A percentile compares a stretch with the other conserved stretches of the same genome.
Evolutionary conservation across 2,888 invertebrate genomes (phyloP).

Genomic region (Microplitis deprimator): DNA sequence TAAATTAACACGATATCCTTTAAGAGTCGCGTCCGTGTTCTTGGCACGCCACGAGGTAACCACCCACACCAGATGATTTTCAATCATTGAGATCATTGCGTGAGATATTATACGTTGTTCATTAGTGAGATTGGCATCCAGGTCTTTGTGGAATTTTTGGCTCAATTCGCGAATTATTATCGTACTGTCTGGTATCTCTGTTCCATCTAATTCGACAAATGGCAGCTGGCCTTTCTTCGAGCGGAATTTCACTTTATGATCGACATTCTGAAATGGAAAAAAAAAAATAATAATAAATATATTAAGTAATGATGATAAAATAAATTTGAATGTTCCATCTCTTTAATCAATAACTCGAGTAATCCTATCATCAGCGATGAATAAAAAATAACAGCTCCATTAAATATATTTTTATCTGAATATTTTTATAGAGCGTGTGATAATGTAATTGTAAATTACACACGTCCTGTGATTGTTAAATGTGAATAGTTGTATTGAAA

Average conservation of each 20-base stretch:
- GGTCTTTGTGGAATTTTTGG: conserved; percentile 85
- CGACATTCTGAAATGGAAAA: conserved; percentile 84
- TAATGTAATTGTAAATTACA: neutral
- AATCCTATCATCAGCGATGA: conserved; percentile 3
- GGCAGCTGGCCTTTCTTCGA: conserved; percentile 96
- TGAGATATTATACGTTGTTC: conserved; percentile 92
- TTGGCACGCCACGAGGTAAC: conserved; percentile 93
- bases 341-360: conserved; percentile 16
- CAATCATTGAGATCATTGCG: conserved; percentile 95
- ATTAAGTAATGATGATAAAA: neutral
- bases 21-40: conserved; percentile 87
- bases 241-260: conserved; percentile 93
- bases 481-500: conserved; percentile 5
- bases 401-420: conserved; percentile 1
- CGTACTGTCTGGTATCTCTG: conserved; percentile 93
- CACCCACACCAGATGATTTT: conserved; percentile 94
- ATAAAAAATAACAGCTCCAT: conserved; percentile 10
- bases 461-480: conserved; percentile 6
- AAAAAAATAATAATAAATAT: conserved; percentile 25
- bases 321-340: neutral
- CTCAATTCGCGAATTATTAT: conserved; percentile 91
- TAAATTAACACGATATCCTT: conserved; percentile 92
- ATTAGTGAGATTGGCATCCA: conserved; percentile 85
- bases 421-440: neutral
- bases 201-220: conserved; percentile 94